Percentiles rank a stretch among this genome's conserved stretches.
phyloP scores from a whole-genome alignment of 2,797 vertebrate species.

The Etheostoma nigrum region DNA sequence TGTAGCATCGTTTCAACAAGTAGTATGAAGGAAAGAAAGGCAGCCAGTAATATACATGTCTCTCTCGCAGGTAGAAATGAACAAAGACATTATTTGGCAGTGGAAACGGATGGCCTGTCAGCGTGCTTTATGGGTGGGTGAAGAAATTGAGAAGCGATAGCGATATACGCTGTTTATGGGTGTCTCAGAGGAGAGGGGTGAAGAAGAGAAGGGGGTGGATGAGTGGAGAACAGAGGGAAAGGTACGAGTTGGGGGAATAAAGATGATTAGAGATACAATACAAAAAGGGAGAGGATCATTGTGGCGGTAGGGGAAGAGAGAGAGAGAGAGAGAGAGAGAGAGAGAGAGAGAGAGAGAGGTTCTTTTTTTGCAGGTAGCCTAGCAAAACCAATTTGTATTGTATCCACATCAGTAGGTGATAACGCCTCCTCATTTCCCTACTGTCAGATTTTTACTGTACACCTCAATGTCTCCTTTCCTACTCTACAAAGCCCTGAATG shows the following conservation, averaged over 20 bases:
- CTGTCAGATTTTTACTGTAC: slow-evolving; percentile 65
- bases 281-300: slow-evolving; percentile 24
- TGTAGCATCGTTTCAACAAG: slow-evolving; percentile 30
- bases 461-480: slow-evolving; percentile 50
- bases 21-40: background rate
- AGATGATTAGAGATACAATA: slow-evolving; percentile 50
- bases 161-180: slow-evolving; percentile 62
- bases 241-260: slow-evolving; percentile 11
- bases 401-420: slow-evolving; percentile 70
- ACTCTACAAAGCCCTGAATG: slow-evolving; percentile 40
- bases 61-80: slow-evolving; percentile 58
- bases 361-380: slow-evolving; percentile 53
- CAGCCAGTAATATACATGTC: slow-evolving; percentile 50
- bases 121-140: slow-evolving; percentile 52
- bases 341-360: slow-evolving; percentile 27
- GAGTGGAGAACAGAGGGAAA: slow-evolving; percentile 3
- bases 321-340: slow-evolving; percentile 11
- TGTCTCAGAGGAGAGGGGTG: slow-evolving; percentile 49
- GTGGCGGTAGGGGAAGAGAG: background rate
- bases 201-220: slow-evolving; percentile 25
- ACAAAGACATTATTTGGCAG: slow-evolving; percentile 67
- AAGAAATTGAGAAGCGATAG: slow-evolving; percentile 69
- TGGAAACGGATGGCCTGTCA: slow-evolving; percentile 60
- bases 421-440: slow-evolving; percentile 75
- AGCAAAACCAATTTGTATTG: slow-evolving; percentile 73